Evolutionary conservation across 2,797 vertebrate species (phyloP), one percentile per base, ranked within the genome.

Genomic region (Clarias pachynema): DNA sequence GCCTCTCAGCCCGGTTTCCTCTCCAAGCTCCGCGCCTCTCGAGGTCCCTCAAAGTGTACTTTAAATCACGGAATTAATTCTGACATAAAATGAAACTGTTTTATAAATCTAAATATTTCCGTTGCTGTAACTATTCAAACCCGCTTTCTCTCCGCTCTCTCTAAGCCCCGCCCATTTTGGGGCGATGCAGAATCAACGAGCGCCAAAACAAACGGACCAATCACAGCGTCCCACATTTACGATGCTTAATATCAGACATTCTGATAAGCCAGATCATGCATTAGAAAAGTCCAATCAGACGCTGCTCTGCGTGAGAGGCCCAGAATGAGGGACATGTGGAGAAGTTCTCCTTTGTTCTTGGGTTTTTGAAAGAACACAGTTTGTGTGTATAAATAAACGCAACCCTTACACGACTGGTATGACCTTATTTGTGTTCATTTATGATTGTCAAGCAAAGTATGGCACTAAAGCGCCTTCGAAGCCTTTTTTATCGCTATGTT

Each of bases 161-260:
- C 93, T 93, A 93, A 53, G 92, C 93, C 89, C 87, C 91, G 86
- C 87, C 90, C 88, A 90, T 26, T 68, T 81, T n/a, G 44, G 79
- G 79, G 79, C 79, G 62, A 92, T 86, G 91, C 89, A 84, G 91
- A 93, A 90, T 91, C 92, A 90, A 94, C 93, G 94, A 94, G 95
- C 95, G 95, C 95, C 94, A 96, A 96, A 84, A 96, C 92, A 74
- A 62, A 87, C 72, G 4, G 40, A 1, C 95, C 94, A 95, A 95
- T 95, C 91, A 85, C n/a, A 84, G 40, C 6, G 0, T 10, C 16
- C 82, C 66, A 90, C 82, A 78, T 84, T 94, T 0, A 18, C 0
- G 10, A 16, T 0, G 14, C 56, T 40, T 0, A 93, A 83, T 91
- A 86, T 89, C 22, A 15, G 4, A 44, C 0, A 4, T 0, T 62